Conservation (phyloP, 2,113 vertebrate genomes). For the Cheilinus undulatus region DNA sequence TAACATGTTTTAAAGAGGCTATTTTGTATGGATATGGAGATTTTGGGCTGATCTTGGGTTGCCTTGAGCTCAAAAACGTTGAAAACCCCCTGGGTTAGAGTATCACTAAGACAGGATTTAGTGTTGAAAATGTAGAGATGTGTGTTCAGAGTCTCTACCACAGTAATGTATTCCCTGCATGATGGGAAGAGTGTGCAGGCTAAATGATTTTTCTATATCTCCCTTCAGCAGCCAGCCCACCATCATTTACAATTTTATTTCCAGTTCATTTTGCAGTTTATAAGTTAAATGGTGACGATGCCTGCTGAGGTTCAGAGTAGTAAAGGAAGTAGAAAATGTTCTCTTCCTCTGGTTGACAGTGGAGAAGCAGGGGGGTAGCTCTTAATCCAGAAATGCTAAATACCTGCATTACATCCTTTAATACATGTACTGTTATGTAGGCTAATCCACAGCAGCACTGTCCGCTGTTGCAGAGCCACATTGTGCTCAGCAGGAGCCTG, state of each 20-base stretch:
- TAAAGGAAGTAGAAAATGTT: neutral
- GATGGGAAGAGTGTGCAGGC: neutral
- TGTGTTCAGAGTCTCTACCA: no score
- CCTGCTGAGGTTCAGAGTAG: neutral
- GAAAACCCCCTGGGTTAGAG: no score
- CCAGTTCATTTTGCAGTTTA: neutral
- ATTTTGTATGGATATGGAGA: no score
- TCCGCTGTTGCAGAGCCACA: constrained; percentile 4
- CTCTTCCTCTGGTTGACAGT: constrained; percentile 5
- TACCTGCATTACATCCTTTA: constrained; percentile 45
- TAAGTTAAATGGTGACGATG: neutral
- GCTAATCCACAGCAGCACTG: constrained; percentile 46
- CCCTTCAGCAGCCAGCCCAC: neutral
- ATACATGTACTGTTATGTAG: constrained; percentile 26
- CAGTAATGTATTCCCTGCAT: no score
- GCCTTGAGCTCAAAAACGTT: no score
- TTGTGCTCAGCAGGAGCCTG: constrained; percentile 24
- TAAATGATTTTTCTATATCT: neutral
- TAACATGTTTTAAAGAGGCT: no score
- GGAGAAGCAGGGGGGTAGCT: constrained; percentile 18
- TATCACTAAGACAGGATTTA: no score
- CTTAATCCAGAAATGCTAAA: constrained; percentile 46
- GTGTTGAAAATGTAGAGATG: neutral
- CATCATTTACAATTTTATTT: neutral
- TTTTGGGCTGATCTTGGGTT: no score